Percentiles rank a stretch among this genome's conserved stretches.
Conservation (phyloP, 2,888 invertebrate genomes). For the Hyles lineata region DNA sequence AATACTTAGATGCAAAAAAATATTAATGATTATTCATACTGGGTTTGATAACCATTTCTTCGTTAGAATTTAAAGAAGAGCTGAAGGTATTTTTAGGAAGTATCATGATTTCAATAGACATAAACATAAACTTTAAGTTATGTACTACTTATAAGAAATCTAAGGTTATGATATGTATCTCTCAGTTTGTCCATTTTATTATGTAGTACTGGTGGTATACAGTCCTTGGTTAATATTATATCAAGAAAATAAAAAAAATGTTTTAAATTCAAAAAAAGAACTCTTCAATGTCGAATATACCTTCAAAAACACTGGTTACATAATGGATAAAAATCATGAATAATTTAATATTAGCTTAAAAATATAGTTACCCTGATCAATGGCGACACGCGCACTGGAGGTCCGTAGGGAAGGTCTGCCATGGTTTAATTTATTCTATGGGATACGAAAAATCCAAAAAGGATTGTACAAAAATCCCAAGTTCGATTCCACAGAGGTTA, state of each 20-base stretch:
- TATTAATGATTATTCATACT: too few relatives aligned
- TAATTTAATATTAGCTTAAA: conserved; percentile 28
- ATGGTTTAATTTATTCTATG: conserved; percentile 56
- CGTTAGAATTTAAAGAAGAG: too few relatives aligned
- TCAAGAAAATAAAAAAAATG: not conserved
- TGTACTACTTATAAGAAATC: too few relatives aligned
- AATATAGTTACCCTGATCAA: conserved; percentile 88
- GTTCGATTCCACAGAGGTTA: conserved; percentile 54
- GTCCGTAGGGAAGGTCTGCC: conserved; percentile 80
- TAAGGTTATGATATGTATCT: too few relatives aligned
- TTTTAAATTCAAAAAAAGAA: conserved; percentile 26
- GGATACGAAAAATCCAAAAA: conserved; percentile 56
- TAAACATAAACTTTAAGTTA: too few relatives aligned
- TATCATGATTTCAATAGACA: too few relatives aligned
- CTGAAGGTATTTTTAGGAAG: too few relatives aligned
- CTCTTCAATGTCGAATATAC: conserved; percentile 39
- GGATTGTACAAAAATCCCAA: conserved; percentile 60
- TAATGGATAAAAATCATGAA: conserved; percentile 37
- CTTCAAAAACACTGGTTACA: conserved; percentile 48
- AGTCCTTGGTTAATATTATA: not conserved
- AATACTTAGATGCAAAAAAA: too few relatives aligned
- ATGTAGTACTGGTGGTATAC: not conserved
- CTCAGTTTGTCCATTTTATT: too few relatives aligned
- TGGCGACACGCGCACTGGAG: conserved; percentile 92
- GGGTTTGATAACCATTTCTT: too few relatives aligned